phyloP scores from a whole-genome alignment of 1,140 invertebrate genomes.

The Listronotus bonariensis region DNA sequence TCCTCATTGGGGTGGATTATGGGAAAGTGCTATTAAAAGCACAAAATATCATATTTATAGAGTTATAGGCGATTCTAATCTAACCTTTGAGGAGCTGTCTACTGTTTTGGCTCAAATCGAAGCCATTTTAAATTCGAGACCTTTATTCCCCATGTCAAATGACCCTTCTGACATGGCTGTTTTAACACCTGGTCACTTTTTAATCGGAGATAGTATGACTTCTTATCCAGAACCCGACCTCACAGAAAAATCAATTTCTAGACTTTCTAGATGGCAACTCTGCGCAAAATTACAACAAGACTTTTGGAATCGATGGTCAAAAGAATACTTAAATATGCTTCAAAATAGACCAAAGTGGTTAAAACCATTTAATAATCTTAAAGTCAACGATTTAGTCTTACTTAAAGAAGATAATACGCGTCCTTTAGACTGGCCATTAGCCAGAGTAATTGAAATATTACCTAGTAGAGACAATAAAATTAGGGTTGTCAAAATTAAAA shows the following conservation, averaged over 20 bases:
- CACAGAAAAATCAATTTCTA: not conserved
- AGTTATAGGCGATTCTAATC: constrained; percentile 25
- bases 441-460: constrained; percentile 26
- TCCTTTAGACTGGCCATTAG: constrained; percentile 41
- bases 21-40: constrained; percentile 42
- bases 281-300: too few species aligned
- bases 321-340: too few species aligned
- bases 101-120: constrained; percentile 49
- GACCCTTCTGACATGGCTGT: too few species aligned
- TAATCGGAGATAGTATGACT: not conserved
- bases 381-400: constrained; percentile 29
- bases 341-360: too few species aligned
- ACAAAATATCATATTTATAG: constrained; percentile 39
- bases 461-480: constrained; percentile 34
- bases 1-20: constrained; percentile 51
- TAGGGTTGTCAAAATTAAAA: constrained; percentile 12
- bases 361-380: not conserved
- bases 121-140: constrained; percentile 51
- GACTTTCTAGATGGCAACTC: not conserved
- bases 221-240: not conserved
- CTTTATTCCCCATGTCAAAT: constrained; percentile 12
- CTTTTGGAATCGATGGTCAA: too few species aligned
- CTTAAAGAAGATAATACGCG: constrained; percentile 40
- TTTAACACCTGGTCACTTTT: constrained; percentile 1
- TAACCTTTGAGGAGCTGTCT: constrained; percentile 42